Conservation (phyloP, 53 echinoderm and acorn worm genomes). For the Crossaster papposus region DNA sequence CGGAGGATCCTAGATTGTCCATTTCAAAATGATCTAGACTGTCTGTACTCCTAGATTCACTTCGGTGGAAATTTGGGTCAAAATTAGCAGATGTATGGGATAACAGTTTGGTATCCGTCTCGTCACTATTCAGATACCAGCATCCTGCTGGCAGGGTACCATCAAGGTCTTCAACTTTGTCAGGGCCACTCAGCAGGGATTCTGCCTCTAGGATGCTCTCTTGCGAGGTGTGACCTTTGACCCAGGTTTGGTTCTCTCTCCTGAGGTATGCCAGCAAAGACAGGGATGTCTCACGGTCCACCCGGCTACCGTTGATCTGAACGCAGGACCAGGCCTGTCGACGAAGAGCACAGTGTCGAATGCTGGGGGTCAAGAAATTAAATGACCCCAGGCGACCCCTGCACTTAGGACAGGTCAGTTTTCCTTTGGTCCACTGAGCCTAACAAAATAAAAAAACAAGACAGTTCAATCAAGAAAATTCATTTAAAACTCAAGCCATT, state of each 20-base stretch:
- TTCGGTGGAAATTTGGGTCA: neutral
- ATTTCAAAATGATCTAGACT: neutral
- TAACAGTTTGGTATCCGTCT: constrained; percentile 1
- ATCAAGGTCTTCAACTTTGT: neutral
- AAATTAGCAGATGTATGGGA: neutral
- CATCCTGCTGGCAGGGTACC: constrained; percentile 5
- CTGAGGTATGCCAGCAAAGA: constrained; percentile 64
- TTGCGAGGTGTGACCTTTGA: constrained; percentile 4
- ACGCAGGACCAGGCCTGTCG: constrained; percentile 59
- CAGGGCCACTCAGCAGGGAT: neutral
- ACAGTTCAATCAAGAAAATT: neutral
- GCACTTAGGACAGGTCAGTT: constrained; percentile 87
- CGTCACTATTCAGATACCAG: constrained; percentile 8
- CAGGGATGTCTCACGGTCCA: constrained; percentile 68
- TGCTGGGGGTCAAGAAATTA: constrained; percentile 80
- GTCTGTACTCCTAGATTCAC: neutral
- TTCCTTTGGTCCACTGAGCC: constrained; percentile 89
- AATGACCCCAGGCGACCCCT: constrained; percentile 86
- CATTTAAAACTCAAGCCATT: too few species aligned
- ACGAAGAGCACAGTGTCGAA: constrained; percentile 26
- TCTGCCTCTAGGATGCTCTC: neutral
- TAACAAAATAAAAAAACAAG: constrained; percentile 38
- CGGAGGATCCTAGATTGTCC: neutral
- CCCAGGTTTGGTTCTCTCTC: neutral
- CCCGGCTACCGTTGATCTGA: constrained; percentile 77